Conservation (phyloP, 2,888 invertebrate genomes). For the Microchrysa polita region DNA sequence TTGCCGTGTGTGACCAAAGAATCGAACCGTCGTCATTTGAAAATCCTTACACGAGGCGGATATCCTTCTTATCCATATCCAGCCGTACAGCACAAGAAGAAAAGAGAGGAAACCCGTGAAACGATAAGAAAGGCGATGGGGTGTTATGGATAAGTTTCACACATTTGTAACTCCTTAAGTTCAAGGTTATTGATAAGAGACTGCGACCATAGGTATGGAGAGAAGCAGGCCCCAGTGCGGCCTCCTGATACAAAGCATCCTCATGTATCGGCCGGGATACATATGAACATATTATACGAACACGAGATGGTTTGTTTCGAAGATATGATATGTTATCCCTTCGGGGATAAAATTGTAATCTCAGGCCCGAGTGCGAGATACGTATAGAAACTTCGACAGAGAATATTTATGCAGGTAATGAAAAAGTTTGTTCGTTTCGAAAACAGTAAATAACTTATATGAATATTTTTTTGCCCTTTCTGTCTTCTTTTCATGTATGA, state of each 20-base stretch:
- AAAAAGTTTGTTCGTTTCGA: conserved; percentile 31
- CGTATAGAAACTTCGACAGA: background rate
- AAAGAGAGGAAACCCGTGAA: conserved; percentile 12
- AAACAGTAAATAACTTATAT: conserved; percentile 30
- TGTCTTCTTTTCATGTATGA: conserved; percentile 25
- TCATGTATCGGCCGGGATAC: background rate
- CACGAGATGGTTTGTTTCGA: conserved; percentile 2
- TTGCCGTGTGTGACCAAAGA: background rate
- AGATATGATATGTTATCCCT: conserved; percentile 43
- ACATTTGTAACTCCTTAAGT: conserved; percentile 41
- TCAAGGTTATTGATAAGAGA: conserved; percentile 30
- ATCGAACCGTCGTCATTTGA: background rate
- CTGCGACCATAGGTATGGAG: background rate
- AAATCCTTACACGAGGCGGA: background rate
- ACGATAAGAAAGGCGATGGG: conserved; percentile 17
- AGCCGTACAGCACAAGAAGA: background rate
- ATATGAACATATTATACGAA: too few relatives aligned
- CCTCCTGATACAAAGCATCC: background rate
- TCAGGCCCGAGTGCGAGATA: conserved; percentile 25
- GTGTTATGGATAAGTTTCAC: conserved; percentile 23
- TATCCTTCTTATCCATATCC: too few relatives aligned
- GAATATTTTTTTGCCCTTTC: conserved; percentile 22
- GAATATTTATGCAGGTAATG: conserved; percentile 43
- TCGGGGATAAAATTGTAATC: conserved; percentile 38
- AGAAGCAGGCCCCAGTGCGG: background rate